Conservation (phyloP, 2,797 vertebrate genomes). For the Hydrocynus forskahlii region DNA sequence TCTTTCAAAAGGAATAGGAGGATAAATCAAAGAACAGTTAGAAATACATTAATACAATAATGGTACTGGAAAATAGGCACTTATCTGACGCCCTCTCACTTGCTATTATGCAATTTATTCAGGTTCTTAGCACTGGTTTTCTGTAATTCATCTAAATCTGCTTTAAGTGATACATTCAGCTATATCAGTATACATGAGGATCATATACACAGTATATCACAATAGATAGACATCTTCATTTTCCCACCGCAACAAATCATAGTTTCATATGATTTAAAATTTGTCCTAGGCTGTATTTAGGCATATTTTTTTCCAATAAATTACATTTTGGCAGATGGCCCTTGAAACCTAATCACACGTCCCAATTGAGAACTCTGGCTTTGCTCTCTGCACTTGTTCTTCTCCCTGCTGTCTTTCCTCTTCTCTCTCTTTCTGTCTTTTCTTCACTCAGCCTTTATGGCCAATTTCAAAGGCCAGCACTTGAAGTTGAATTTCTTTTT, state of each 20-base stretch:
- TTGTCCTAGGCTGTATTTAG: not conserved
- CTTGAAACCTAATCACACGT: not conserved
- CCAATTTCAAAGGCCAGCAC: slow-evolving; percentile 13
- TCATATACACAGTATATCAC: not conserved
- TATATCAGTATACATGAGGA: no score
- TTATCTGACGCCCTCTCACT: no score
- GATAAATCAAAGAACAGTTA: no score
- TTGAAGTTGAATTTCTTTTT: slow-evolving; percentile 23
- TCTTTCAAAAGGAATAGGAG: no score
- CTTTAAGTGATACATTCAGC: no score
- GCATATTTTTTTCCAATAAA: not conserved
- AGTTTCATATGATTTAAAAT: not conserved
- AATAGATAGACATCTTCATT: not conserved
- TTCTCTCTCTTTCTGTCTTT: not conserved
- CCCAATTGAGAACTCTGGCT: not conserved
- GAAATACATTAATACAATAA: no score
- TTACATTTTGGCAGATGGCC: slow-evolving; percentile 4
- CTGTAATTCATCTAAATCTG: no score
- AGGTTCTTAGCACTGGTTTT: no score
- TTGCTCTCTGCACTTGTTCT: not conserved
- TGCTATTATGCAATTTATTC: no score
- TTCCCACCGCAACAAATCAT: not conserved
- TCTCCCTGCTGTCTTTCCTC: not conserved
- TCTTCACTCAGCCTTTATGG: slow-evolving; percentile 6
- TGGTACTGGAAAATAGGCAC: no score